These are phyloP conservation scores for Epinotia brunnichana DNA, from an alignment of 2,888 invertebrate genomes.

Conservation along the genomic window DNA sequence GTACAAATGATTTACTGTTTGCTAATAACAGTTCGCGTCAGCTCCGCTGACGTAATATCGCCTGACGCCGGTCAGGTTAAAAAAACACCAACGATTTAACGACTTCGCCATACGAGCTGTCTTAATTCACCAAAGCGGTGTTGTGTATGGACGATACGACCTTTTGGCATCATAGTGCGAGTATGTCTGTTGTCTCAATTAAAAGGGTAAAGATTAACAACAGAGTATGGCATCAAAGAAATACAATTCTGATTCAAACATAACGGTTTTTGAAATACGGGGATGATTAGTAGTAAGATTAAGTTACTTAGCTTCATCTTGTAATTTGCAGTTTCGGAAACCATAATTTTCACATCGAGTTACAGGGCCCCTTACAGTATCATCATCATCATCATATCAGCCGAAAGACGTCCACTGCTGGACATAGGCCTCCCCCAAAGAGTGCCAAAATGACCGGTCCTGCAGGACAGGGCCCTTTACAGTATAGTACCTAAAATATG, in stretches of 20 bases:
- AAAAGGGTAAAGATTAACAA: neutral
- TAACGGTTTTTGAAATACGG: neutral
- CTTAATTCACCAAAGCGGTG: neutral
- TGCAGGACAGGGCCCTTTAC: too few species aligned
- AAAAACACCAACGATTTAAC: neutral
- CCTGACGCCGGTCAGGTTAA: neutral
- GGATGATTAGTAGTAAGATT: neutral
- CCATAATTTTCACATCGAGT: too few species aligned
- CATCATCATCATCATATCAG: too few species aligned
- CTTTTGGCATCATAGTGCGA: neutral
- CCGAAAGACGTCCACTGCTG: too few species aligned
- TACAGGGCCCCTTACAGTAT: too few species aligned
- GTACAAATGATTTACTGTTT: slow-evolving; percentile 30
- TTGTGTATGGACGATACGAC: neutral
- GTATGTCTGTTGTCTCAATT: slow-evolving; percentile 11
- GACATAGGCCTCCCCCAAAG: too few species aligned
- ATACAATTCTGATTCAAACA: neutral
- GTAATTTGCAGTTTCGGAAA: neutral
- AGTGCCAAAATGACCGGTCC: too few species aligned
- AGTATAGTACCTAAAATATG: too few species aligned
- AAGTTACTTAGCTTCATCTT: neutral
- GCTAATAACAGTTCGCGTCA: slow-evolving; percentile 5
- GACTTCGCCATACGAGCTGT: slow-evolving; percentile 10
- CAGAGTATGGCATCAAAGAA: neutral
- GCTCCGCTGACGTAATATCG: slow-evolving; percentile 34